A percentile compares a stretch with the other conserved stretches of the same genome.
Evolutionary conservation across 1,140 invertebrate species (phyloP).

Genomic region (Odontomachus brunneus): DNA sequence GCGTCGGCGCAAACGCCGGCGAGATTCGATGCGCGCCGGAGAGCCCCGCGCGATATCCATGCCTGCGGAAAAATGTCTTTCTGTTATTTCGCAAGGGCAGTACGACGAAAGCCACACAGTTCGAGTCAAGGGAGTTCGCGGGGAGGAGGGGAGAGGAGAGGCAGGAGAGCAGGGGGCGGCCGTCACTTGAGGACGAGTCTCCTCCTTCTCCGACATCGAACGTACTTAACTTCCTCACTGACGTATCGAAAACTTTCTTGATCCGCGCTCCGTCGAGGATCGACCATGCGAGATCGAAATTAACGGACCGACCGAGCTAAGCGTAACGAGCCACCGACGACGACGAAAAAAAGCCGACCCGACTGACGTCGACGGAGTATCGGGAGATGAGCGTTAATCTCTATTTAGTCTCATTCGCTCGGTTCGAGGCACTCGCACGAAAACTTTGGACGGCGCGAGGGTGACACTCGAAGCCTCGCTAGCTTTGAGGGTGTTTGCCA

Average conservation of each 20-base stretch:
- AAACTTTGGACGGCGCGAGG: no score
- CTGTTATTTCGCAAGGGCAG: slow-evolving; percentile 67
- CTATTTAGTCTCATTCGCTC: not conserved
- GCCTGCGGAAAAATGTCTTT: slow-evolving; percentile 68
- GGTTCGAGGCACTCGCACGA: not conserved
- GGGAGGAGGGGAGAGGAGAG: no score
- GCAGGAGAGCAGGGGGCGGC: no score
- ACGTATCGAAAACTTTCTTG: slow-evolving; percentile 53
- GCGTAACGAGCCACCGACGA: not conserved
- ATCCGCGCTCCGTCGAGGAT: slow-evolving; percentile 36
- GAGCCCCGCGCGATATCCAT: slow-evolving; percentile 49
- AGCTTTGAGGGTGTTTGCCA: slow-evolving; percentile 20
- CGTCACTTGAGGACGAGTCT: no score
- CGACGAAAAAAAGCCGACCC: not conserved
- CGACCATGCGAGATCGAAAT: slow-evolving; percentile 39
- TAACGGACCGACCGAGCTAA: slow-evolving; percentile 10
- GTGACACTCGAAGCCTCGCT: no score
- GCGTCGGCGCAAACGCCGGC: slow-evolving; percentile 33
- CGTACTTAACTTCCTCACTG: not conserved
- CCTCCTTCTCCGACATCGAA: not conserved
- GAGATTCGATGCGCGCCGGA: not conserved
- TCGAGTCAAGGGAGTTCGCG: slow-evolving; percentile 32
- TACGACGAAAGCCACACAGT: slow-evolving; percentile 56
- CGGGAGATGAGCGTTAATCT: not conserved
- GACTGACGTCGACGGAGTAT: not conserved